Base-by-base conservation (phyloP, 2,113 vertebrate species). In the Dinomys branickii region DNA sequence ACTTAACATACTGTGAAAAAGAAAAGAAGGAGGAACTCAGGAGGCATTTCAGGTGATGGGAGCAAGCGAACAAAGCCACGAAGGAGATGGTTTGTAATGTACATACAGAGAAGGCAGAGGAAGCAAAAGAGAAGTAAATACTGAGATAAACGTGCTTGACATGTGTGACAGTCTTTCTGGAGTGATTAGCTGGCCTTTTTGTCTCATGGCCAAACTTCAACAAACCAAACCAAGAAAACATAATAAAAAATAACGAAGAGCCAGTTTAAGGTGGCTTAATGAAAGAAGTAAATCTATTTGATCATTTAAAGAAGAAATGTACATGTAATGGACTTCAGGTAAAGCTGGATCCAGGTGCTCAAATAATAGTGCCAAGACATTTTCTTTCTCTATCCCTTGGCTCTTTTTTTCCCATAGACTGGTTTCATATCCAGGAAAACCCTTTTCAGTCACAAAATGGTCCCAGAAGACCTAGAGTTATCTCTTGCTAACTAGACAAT, bases 281-380 rank as follows among this genome's bases (percentile, higher is more conserved):
- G 87, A 16, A 87, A 81, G 69, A 84, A 81, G 56, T 17, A 44
- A 52, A 95, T 38, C 38, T 83, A 86, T 73, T 73, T 86, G 56
- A n/a, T 63, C 26, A 84, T 61, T 19, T 73, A 52, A 93, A 69
- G 28, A 59, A 80, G 88, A 96, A 80, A 54, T 9, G 35, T 17
- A 9, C 20, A 5, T 35, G 17, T 65, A 6, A 14, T 22, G 38
- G 38, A 4, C 16, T 69, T 93, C 84, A 84, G 67, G n/a, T 75
- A 85, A 81, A 92, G 87, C 61, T 90, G 24, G 75, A 81, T 94
- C 80, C 59, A 97, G 84, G 35, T 89, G 54, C 59, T 91, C 59
- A 67, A 73, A 65, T 35, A 78, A 38, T 11, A 30, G 4, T 38
- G 19, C 44, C 44, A 73, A 77, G 44, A 82, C 38, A 28, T 95